Base-by-base conservation (phyloP, 2,888 invertebrate species). In the Hyppa rectilinea region DNA sequence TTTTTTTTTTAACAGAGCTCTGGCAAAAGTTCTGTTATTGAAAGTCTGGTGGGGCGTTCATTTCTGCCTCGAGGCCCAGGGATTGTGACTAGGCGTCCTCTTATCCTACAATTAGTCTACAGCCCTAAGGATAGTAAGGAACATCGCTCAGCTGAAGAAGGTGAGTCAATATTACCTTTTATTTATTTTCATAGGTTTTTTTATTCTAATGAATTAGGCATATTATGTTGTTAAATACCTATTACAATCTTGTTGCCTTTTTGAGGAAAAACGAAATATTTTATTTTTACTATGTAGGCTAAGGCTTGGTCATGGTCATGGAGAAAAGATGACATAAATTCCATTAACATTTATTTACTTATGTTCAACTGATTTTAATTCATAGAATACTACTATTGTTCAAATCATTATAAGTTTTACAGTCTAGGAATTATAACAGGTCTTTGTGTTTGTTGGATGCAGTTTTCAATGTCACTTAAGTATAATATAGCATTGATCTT, bases 1-100 rank as follows among this genome's bases (percentile, higher is more conserved):
- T 80, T 78, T 53, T 34, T 74, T 80, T 78, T 53, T 34, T 78
- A 71, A 75, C 95, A 99, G 99, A 99, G 99, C 95, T 99, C 99
- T 56, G 99, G 99, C 60, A 99, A 99, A 96, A 99, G 99, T 96
- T 99, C 99, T 36, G 99, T 99, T 23, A 97, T 99, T 84, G 99
- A 99, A 95, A 99, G 99, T 92, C 96, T 99, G 56, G 99, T 99
- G 10, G 99, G 99, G 0, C 97, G 98, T 75, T 99, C 99, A 59
- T 99, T 99, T 95, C 96, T 99, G 76, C 99, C 99, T 5, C 97
- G 99, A 83, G 99, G 99, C 14, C 98, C 98, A 63, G 99, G 99
- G 4, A 99, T 99, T 87, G 99, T 99, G 2, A 99, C 99, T 0
- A 96, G 99, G 75, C 97, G 99, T 52, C 99, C 99, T 0, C 96